A percentile compares a stretch with the other conserved stretches of the same genome.
phyloP scores from a whole-genome alignment of 2,888 invertebrate species.

The Aphodius granarius region DNA sequence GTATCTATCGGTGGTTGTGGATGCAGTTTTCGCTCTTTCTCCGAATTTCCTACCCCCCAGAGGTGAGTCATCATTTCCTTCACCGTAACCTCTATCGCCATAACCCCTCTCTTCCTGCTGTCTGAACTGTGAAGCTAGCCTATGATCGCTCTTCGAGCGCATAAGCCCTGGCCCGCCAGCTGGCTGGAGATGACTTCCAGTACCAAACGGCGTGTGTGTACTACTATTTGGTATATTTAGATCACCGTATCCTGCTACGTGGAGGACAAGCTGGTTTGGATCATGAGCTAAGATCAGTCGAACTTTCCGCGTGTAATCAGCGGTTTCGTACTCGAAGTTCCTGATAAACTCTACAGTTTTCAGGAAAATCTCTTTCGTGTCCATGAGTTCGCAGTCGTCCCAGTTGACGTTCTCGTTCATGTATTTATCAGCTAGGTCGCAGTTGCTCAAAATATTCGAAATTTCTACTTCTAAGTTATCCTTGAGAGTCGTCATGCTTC shows the following conservation, averaged over 20 bases:
- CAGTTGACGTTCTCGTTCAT: constrained; percentile 84
- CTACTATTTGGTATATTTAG: constrained; percentile 73
- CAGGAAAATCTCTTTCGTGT: constrained; percentile 93
- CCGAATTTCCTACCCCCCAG: constrained; percentile 78
- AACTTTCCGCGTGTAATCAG: constrained; percentile 83
- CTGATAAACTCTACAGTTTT: constrained; percentile 94
- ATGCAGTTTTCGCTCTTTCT: constrained; percentile 67
- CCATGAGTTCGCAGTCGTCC: constrained; percentile 91
- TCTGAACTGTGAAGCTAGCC: constrained; percentile 84
- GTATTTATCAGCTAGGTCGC: constrained; percentile 93
- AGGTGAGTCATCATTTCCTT: constrained; percentile 67
- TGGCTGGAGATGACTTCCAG: constrained; percentile 57
- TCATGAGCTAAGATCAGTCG: constrained; percentile 89
- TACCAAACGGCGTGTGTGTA: constrained; percentile 40
- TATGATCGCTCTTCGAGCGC: constrained; percentile 91
- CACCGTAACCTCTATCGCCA: constrained; percentile 57
- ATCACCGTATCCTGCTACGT: constrained; percentile 88
- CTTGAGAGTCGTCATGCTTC: constrained; percentile 83
- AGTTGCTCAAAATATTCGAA: constrained; percentile 93
- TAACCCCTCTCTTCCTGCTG: constrained; percentile 74
- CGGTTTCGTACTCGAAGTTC: constrained; percentile 92
- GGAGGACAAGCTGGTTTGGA: constrained; percentile 86
- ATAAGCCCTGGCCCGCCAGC: constrained; percentile 75
- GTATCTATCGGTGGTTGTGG: constrained; percentile 51
- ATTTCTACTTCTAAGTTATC: constrained; percentile 94